Conservation (phyloP, 2,113 vertebrate genomes). For the Opisthocomus hoazin region DNA sequence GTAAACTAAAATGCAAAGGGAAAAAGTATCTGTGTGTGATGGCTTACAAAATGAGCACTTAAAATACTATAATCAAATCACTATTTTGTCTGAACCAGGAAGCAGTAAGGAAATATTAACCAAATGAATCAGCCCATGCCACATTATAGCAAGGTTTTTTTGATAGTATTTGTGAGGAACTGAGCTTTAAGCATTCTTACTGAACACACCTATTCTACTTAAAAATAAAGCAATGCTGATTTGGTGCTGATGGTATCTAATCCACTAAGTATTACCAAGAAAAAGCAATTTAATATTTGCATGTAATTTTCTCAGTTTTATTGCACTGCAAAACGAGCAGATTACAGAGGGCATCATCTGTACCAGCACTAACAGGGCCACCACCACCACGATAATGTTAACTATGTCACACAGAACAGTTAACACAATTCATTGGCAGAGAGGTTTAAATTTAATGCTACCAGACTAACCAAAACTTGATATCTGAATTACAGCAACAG, state of each 20-base stretch:
- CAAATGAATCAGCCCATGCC: neutral
- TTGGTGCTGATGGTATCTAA: neutral
- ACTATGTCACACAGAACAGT: neutral
- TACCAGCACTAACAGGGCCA: neutral
- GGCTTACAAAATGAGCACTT: conserved; percentile 48
- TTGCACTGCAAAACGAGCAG: neutral
- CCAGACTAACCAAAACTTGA: neutral
- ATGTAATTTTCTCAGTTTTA: neutral
- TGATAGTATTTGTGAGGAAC: neutral
- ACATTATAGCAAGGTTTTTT: neutral
- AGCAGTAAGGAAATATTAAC: conserved; percentile 23
- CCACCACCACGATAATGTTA: neutral
- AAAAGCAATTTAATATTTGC: neutral
- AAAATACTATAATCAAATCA: conserved; percentile 6
- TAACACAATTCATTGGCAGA: neutral
- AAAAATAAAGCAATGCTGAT: neutral
- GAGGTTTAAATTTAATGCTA: neutral
- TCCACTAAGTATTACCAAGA: neutral
- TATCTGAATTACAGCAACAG: neutral
- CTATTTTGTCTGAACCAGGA: conserved; percentile 16
- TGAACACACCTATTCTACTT: neutral
- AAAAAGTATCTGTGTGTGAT: conserved; percentile 20
- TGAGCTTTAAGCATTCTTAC: neutral
- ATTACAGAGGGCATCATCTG: neutral
- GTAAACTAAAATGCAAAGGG: conserved; percentile 59